Evolutionary conservation across 1,140 invertebrate genomes (phyloP), one percentile per base, ranked within the genome.

Genomic region (Euura saliciscinereae): DNA sequence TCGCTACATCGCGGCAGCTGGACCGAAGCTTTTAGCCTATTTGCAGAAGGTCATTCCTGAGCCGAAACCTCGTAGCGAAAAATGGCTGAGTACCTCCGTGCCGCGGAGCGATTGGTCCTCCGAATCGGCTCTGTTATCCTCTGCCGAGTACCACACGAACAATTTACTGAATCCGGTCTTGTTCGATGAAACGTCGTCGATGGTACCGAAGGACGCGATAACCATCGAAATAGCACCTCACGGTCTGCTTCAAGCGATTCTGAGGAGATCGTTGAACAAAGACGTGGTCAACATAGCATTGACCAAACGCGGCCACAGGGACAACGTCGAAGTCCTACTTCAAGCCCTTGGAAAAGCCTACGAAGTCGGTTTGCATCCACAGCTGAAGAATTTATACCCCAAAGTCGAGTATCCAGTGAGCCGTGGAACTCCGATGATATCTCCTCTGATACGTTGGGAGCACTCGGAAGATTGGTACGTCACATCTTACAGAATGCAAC

Each of bases 131-230:
- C 88, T 91, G 71, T 81, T 91, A 8, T 97, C 93, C 0, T 98
- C 96, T 0, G 93, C 97, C 3, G 95, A 96, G 78, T 99, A 99
- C 82, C 95, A 97, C 80, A 96, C 96, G 0, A 98, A 98, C 82
- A 99, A 98, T 84, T 86, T 98, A 4, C 84, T 97, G 64, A 92
- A 86, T 75, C 92, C 95, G 13, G 96, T 98, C 0, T 85, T 96
- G 1, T 98, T 98, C 79, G 93, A 97, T 79, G 95, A 97, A 84
- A 93, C 93, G 1, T 86, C 94, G 1, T 87, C 89, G 7, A 87
- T 94, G 68, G 91, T 98, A 43, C 96, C 95, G 0, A 86, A 88
- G 65, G 93, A 97, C 83, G 93, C 96, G 0, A 87, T 98, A 68
- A 91, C 92, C 0, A 94, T 94, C 78, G 93, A 94, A 84, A 93